Evolutionary conservation across 1,140 invertebrate genomes (phyloP).

Genomic region (Drosophila murphyi): DNA sequence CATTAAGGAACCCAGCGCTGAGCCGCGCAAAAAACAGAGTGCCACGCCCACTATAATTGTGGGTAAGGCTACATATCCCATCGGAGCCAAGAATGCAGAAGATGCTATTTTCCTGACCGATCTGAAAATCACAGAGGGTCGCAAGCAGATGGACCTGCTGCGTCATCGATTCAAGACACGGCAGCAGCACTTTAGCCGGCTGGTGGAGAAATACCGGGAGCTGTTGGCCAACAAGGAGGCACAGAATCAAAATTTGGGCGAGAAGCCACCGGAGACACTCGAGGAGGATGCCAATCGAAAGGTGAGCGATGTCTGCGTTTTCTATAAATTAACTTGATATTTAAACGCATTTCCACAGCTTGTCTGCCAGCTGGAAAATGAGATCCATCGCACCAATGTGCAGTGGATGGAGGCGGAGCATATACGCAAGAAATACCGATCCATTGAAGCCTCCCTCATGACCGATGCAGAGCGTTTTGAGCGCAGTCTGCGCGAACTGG

Average conservation of each 20-base stretch:
- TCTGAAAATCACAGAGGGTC: slow-evolving; percentile 90
- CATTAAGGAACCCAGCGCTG: slow-evolving; percentile 59
- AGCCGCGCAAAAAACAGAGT: slow-evolving; percentile 48
- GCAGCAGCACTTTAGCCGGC: slow-evolving; percentile 85
- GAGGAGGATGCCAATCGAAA: slow-evolving; percentile 84
- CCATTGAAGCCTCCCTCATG: slow-evolving; percentile 89
- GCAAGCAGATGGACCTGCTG: slow-evolving; percentile 90
- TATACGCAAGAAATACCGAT: slow-evolving; percentile 90
- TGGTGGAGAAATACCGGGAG: slow-evolving; percentile 87
- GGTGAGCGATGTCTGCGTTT: slow-evolving; percentile 31
- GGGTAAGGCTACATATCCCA: slow-evolving; percentile 77
- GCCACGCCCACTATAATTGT: slow-evolving; percentile 72
- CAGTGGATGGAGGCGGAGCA: slow-evolving; percentile 92
- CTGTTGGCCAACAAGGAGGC: slow-evolving; percentile 84
- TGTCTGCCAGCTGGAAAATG: slow-evolving; percentile 90
- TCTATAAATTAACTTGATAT: not conserved
- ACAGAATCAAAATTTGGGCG: slow-evolving; percentile 80
- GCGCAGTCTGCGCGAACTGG: slow-evolving; percentile 88
- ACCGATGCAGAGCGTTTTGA: slow-evolving; percentile 90
- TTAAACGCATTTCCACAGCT: slow-evolving; percentile 84
- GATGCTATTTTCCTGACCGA: slow-evolving; percentile 88
- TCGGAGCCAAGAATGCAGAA: slow-evolving; percentile 85
- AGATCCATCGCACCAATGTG: slow-evolving; percentile 90
- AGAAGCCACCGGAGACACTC: slow-evolving; percentile 85
- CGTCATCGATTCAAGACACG: slow-evolving; percentile 88